Conservation (phyloP, 2,113 vertebrate species). For the Microcebus griseorufus region DNA sequence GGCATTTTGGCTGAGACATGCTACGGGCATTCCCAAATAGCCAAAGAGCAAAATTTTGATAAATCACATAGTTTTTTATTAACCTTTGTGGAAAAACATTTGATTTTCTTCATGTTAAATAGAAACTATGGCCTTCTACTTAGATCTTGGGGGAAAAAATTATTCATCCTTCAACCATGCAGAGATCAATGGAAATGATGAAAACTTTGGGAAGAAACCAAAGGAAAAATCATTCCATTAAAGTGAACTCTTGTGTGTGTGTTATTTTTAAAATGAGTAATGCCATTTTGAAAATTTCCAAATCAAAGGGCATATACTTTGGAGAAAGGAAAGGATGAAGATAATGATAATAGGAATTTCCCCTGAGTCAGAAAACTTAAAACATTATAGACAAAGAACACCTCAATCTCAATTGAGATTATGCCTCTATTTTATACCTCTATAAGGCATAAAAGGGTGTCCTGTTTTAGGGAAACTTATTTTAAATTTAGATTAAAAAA, state of each 20-base stretch:
- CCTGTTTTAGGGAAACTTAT: background rate
- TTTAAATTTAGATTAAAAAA: background rate
- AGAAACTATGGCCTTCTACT: background rate
- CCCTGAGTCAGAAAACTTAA: slow-evolving; percentile 21
- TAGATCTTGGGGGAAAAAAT: background rate
- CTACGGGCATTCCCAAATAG: background rate
- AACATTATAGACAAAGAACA: background rate
- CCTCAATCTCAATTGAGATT: background rate
- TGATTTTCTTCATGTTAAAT: background rate
- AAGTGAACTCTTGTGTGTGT: background rate
- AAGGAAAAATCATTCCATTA: background rate
- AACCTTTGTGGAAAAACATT: background rate
- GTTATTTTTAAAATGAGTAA: slow-evolving; percentile 47
- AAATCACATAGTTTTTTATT: background rate
- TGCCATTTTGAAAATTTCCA: slow-evolving; percentile 10
- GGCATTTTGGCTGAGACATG: background rate
- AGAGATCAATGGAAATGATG: background rate
- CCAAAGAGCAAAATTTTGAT: background rate
- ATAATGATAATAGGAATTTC: slow-evolving; percentile 9
- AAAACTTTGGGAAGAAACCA: background rate
- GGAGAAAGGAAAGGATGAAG: slow-evolving; percentile 27
- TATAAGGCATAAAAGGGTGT: background rate
- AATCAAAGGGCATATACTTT: background rate
- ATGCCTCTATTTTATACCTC: too few species aligned
- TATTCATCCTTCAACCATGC: background rate